A percentile compares a stretch with the other conserved stretches of the same genome.
These are phyloP conservation scores for Tuta absoluta DNA, from an alignment of 2,888 invertebrate species.

Conservation along the genomic window DNA sequence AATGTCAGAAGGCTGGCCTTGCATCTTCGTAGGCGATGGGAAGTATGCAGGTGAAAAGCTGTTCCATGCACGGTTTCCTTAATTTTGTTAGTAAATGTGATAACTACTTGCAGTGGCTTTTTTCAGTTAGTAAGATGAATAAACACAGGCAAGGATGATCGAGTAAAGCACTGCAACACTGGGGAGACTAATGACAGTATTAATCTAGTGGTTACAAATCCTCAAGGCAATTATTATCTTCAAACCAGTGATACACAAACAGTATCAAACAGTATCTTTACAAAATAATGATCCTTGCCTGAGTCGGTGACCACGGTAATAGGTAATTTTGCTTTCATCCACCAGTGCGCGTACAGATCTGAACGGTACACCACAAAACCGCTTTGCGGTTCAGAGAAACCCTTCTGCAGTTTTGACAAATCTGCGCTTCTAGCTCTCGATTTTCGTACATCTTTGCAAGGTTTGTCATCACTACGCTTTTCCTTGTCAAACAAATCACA, in stretches of 20 bases:
- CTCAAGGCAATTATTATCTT: constrained; percentile 77
- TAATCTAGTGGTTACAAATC: constrained; percentile 78
- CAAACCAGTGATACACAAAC: constrained; percentile 80
- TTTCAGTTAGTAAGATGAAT: constrained; percentile 77
- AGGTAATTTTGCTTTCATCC: constrained; percentile 93
- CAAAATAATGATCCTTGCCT: constrained; percentile 82
- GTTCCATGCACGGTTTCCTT: constrained; percentile 67
- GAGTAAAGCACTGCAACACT: constrained; percentile 81
- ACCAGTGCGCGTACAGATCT: constrained; percentile 95
- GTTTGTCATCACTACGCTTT: constrained; percentile 44
- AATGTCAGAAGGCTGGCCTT: constrained; percentile 29
- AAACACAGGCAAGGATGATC: constrained; percentile 83
- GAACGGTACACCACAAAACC: constrained; percentile 86
- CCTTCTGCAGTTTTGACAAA: constrained; percentile 70
- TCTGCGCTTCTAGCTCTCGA: constrained; percentile 75
- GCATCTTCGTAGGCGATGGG: constrained; percentile 35
- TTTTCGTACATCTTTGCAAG: constrained; percentile 54
- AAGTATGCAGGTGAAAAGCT: constrained; percentile 59
- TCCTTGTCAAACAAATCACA: constrained; percentile 60
- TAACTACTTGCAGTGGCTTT: constrained; percentile 69
- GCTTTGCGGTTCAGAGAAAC: constrained; percentile 63
- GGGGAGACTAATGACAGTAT: constrained; percentile 75
- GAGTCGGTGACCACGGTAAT: constrained; percentile 82
- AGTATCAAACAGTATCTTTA: constrained; percentile 68
- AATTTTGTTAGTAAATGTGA: constrained; percentile 69